Evolutionary conservation across 2,113 vertebrate genomes (phyloP).

Genomic region (Gymnogyps californianus): DNA sequence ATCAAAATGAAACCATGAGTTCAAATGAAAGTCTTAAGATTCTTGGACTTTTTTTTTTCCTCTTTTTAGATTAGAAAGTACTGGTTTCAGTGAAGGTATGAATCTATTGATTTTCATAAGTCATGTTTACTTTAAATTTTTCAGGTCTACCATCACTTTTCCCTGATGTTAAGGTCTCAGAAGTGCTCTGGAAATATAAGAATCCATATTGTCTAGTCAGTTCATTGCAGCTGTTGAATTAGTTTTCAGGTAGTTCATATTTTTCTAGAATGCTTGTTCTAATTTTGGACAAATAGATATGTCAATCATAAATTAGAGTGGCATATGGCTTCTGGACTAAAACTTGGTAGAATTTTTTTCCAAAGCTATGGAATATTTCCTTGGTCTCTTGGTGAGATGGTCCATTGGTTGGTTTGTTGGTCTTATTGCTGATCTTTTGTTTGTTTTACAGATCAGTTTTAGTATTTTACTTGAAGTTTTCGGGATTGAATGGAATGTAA

Average conservation of each 20-base stretch:
- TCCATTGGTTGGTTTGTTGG: background rate
- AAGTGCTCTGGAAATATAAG: background rate
- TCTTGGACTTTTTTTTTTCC: background rate
- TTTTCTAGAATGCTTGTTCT: background rate
- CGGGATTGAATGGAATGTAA: background rate
- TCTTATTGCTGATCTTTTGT: background rate
- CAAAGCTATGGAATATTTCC: background rate
- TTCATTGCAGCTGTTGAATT: background rate
- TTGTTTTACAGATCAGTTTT: background rate
- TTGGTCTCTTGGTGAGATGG: background rate
- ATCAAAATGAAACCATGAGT: background rate
- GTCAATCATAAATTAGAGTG: background rate
- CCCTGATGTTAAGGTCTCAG: background rate
- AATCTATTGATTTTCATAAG: background rate
- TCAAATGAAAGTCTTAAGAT: background rate
- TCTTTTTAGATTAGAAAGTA: background rate
- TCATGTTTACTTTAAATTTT: background rate
- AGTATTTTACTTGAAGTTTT: background rate
- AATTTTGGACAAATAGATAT: background rate
- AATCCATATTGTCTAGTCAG: background rate
- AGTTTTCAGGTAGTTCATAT: background rate
- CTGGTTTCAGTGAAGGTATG: background rate
- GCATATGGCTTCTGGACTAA: background rate
- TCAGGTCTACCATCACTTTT: background rate
- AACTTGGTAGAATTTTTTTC: background rate